Base-by-base conservation (phyloP, 2,113 vertebrate species). In the Nothobranchius kuhntae region DNA sequence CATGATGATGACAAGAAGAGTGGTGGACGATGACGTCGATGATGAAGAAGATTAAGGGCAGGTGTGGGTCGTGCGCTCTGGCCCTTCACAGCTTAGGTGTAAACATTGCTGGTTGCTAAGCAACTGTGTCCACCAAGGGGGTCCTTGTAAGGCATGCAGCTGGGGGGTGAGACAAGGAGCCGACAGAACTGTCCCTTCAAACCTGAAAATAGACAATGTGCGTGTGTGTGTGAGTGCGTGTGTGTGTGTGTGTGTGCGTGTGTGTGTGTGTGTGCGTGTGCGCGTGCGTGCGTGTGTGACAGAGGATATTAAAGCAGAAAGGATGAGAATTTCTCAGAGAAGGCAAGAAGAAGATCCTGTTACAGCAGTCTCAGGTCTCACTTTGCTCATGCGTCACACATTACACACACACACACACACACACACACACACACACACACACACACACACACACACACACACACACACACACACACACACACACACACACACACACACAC, bases 81-180 rank as follows among this genome's bases (percentile, higher is more conserved):
- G 82, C 86, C 85, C 83, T 84, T 89, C 86, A 84, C 83, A 81
- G 86, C 86, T 89, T 84, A 83, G 86, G 65, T 60, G 78, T 84
- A 91, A 90, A 91, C 89, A 89, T 40, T 4, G 68, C 68, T 0
- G 61, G 87, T 87, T 75, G 76, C 90, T 64, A 36, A 42, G 81
- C 73, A 71, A 89, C 84, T 14, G 5, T 72, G 82, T 84, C 70
- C 69, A 61, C 51, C 44, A n/a, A 67, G 61, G 56, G 85, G 82
- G 85, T 82, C 90, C 90, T 87, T 91, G 86, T 91, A 91, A 91
- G 90, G 90, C 65, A 77, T 84, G 87, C 65, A 82, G 83, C 73
- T n/a, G 64, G 80, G 64, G 81, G 86, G 72, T 83, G 86, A 87
- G 85, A 81, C 75, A 46, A 86, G 81, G 86, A 87, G 90, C 86